These are phyloP conservation scores for Pterobdella sp. DNA, from an alignment of 2,888 invertebrate species.

Conservation along the genomic window DNA sequence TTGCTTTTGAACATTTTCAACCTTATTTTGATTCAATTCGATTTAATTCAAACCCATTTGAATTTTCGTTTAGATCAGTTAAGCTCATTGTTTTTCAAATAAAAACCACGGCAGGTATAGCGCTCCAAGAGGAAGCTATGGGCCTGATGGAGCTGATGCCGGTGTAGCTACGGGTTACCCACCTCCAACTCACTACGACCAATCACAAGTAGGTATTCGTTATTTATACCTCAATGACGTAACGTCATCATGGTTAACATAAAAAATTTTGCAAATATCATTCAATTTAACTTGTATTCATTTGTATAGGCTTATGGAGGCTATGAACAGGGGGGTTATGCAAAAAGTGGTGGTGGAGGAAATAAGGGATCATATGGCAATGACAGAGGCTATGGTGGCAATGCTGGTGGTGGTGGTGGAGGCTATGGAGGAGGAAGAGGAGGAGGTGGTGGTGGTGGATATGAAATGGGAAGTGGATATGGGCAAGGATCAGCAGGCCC, in stretches of 20 bases:
- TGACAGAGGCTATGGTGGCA: constrained; percentile 16
- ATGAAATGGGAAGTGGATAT: constrained; percentile 30
- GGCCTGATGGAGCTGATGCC: neutral
- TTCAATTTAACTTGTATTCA: no score
- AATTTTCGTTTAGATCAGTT: neutral
- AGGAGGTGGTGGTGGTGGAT: constrained; percentile 22
- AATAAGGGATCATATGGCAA: neutral
- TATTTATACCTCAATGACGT: no score
- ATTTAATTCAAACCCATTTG: neutral
- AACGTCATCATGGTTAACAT: no score
- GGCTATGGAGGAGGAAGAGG: constrained; percentile 23
- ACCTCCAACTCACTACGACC: neutral
- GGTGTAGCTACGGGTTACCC: constrained; percentile 7
- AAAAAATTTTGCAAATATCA: no score
- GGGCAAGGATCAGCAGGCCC: constrained; percentile 28
- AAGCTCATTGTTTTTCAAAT: neutral
- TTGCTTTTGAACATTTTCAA: neutral
- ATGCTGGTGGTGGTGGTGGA: neutral
- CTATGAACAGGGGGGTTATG: constrained; percentile 15
- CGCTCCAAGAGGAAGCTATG: neutral
- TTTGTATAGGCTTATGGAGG: constrained; percentile 10
- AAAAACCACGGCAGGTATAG: neutral
- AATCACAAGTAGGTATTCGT: no score
- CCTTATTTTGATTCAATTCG: neutral
- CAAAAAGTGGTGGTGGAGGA: constrained; percentile 3